These are phyloP conservation scores for Neodon shergylaensis DNA, from an alignment of 2,113 vertebrate genomes.

Conservation along the genomic window DNA sequence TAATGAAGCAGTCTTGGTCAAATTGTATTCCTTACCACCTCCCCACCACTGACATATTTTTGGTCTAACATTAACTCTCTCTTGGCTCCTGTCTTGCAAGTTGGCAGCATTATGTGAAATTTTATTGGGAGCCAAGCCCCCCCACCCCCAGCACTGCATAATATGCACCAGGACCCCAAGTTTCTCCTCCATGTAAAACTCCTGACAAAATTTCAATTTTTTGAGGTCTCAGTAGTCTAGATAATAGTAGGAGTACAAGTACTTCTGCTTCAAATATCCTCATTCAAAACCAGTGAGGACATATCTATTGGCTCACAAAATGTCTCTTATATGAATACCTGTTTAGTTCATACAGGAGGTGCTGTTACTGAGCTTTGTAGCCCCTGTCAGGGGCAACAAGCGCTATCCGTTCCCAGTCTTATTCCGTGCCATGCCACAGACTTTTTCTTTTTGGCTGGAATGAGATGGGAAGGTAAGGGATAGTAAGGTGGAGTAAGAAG, in stretches of 20 bases:
- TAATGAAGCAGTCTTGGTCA: not conserved
- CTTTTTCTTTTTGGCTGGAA: not conserved
- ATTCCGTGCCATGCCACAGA: no score
- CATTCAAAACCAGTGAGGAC: not conserved
- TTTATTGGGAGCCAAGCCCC: not conserved
- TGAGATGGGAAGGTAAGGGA: not conserved
- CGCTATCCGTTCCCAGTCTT: not conserved
- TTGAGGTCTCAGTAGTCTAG: not conserved
- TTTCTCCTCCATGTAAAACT: not conserved
- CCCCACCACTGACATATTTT: not conserved
- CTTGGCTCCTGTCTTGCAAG: not conserved
- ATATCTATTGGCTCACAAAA: not conserved
- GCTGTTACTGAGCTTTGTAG: not conserved
- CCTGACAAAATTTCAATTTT: not conserved
- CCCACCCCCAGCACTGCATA: no score
- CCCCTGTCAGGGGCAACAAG: not conserved
- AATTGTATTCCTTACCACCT: not conserved
- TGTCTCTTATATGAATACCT: not conserved
- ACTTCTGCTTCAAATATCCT: not conserved
- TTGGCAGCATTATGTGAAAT: not conserved
- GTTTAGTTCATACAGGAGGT: not conserved
- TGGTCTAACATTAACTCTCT: not conserved
- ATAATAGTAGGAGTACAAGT: not conserved
- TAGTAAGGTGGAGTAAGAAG: not conserved
- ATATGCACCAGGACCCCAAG: not conserved